A percentile compares a stretch with the other conserved stretches of the same genome.
Conservation (phyloP, 37 sponge, comb jelly and placozoan genomes). For the Eunapius fragilis region DNA sequence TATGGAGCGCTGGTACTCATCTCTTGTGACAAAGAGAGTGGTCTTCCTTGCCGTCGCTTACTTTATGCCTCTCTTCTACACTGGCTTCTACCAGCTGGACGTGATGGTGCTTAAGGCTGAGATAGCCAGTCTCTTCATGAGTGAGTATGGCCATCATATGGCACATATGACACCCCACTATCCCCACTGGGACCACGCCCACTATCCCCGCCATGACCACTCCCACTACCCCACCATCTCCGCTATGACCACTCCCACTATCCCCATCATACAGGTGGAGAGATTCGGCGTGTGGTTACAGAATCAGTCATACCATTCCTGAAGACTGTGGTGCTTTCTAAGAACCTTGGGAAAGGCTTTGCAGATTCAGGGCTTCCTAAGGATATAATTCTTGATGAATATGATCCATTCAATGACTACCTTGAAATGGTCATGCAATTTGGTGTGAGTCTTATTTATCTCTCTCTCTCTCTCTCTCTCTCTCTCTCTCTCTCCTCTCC, state of each 20-base stretch:
- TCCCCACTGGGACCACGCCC: not conserved
- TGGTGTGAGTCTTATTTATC: constrained; percentile 48
- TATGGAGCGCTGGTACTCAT: constrained; percentile 63
- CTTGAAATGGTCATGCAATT: constrained; percentile 91
- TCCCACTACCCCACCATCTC: not conserved
- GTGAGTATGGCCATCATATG: constrained; percentile 30
- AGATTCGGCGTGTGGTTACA: constrained; percentile 67
- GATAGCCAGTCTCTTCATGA: constrained; percentile 75
- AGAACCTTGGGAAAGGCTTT: not conserved
- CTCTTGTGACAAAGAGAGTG: constrained; percentile 79
- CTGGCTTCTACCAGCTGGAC: constrained; percentile 83
- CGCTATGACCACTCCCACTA: no score
- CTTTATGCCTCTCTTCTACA: constrained; percentile 86
- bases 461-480: not conserved
- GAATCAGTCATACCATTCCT: constrained; percentile 68
- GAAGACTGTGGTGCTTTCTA: constrained; percentile 9
- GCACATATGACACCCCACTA: not conserved
- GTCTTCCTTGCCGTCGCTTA: constrained; percentile 83
- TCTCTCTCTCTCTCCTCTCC: not conserved
- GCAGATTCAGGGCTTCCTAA: not conserved
- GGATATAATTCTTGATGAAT: constrained; percentile 48
- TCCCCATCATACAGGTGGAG: constrained; percentile 62
- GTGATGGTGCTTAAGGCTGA: constrained; percentile 64
- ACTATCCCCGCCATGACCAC: not conserved
- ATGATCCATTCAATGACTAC: constrained; percentile 91